Base-by-base conservation (phyloP, 2,888 invertebrate species). In the Vanessa cardui region DNA sequence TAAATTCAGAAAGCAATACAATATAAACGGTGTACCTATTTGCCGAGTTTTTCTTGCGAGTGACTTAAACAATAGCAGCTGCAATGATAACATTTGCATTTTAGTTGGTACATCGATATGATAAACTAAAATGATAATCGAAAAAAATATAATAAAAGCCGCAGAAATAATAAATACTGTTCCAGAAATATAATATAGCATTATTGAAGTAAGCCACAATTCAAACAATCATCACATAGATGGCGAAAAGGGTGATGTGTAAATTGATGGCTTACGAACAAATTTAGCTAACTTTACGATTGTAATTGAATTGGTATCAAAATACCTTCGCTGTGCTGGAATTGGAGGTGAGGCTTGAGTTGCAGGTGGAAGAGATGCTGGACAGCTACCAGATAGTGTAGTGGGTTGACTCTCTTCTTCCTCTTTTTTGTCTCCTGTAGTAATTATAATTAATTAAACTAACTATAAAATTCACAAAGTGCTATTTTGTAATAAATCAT, bases 51-150 rank as follows among this genome's bases (percentile, higher is more conserved):
- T 86, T 91, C 91, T 89, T 86, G 86, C 79, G 90, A 87, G 90
- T 92, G 92, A 89, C 90, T 92, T 90, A 92, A 90, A 81, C 92
- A 92, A 92, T 92, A 92, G 92, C 92, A 92, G 92, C 92, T 92
- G 92, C 80, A 92, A 92, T 80, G 77, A 86, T 78, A 90, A 91
- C 78, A 83, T 81, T 78, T 73, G 74, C 73, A 58, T 71, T 89
- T 89, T 87, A 89, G 83, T 89, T 78, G 81, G 78, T 81, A 85
- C 80, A 82, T 75, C 71, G 73, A 45, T 49, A 62, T 21, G 62
- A 63, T 62, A 63, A 54, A 66, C 56, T 59, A 49, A 58, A 59
- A 70, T 58, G 58, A 56, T 18, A 44, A 44, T 21, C 26, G 2
- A n/a, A 26, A 66, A n/a, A 69, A 68, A 50, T 61, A 72, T 62